These are phyloP conservation scores for Polydrusus cervinus DNA, from an alignment of 2,888 invertebrate genomes.

Conservation along the genomic window DNA sequence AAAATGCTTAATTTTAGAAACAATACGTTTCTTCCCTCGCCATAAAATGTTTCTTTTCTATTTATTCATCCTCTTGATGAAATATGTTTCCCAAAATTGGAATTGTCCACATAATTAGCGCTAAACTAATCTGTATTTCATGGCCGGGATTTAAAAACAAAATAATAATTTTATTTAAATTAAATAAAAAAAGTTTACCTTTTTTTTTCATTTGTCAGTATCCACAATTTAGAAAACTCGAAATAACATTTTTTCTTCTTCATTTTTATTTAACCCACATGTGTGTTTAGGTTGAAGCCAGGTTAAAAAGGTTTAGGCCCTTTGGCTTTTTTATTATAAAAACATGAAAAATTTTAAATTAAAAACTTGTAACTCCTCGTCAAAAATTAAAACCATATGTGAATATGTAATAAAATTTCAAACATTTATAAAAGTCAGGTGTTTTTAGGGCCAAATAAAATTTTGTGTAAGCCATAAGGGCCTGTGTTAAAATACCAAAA, in stretches of 20 bases:
- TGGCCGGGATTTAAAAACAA: background rate
- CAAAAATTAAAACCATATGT: slow-evolving; percentile 13
- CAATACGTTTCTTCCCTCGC: background rate
- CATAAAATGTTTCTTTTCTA: slow-evolving; percentile 11
- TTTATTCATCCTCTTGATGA: background rate
- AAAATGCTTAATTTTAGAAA: background rate
- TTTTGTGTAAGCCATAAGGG: background rate
- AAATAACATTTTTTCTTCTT: background rate
- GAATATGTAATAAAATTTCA: slow-evolving; percentile 4
- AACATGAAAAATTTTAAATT: slow-evolving; percentile 18
- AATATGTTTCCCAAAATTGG: background rate
- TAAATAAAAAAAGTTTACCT: background rate
- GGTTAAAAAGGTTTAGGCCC: background rate
- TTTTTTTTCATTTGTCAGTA: background rate
- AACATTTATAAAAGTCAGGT: slow-evolving; percentile 1
- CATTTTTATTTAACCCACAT: slow-evolving; percentile 13
- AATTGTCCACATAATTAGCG: slow-evolving; percentile 9
- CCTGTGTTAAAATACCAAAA: background rate
- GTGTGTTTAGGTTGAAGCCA: background rate
- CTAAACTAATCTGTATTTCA: slow-evolving; percentile 1
- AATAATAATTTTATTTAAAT: slow-evolving; percentile 6
- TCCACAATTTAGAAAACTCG: background rate
- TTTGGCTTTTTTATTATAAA: slow-evolving; percentile 9
- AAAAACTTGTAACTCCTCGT: slow-evolving; percentile 8
- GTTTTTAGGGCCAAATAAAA: background rate